Evolutionary conservation across 2,888 invertebrate species (phyloP).

Genomic region (Eupithecia pulchellata): DNA sequence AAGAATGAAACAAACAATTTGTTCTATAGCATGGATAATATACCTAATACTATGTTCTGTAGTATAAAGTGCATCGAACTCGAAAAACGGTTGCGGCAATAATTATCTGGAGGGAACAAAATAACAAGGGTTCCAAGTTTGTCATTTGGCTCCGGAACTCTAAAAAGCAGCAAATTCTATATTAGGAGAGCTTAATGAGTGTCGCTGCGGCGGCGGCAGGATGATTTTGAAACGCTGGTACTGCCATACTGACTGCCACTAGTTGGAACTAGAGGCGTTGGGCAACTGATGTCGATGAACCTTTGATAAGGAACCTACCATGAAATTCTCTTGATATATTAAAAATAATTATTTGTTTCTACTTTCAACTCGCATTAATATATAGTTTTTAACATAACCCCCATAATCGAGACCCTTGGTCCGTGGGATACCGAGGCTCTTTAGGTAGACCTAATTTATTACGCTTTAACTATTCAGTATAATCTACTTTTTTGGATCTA

Average conservation of each 20-base stretch:
- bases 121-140: not conserved
- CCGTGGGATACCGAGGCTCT: too few relatives aligned
- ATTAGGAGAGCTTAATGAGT: constrained; percentile 25
- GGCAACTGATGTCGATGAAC: constrained; percentile 25
- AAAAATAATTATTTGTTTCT: too few relatives aligned
- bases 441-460: too few relatives aligned
- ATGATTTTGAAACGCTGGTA: constrained; percentile 35
- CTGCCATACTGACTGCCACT: constrained; percentile 1
- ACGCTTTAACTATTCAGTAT: not conserved
- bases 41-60: too few relatives aligned
- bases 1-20: not conserved
- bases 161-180: constrained; percentile 3
- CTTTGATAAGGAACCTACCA: constrained; percentile 7
- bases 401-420: too few relatives aligned
- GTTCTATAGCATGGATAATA: too few relatives aligned
- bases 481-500: not conserved
- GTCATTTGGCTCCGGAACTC: not conserved
- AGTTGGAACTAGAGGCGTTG: constrained; percentile 23
- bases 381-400: too few relatives aligned
- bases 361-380: too few relatives aligned
- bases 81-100: not conserved
- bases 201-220: constrained; percentile 31
- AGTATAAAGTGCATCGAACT: too few relatives aligned
- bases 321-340: not conserved
- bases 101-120: not conserved